Evolutionary conservation across 2,888 invertebrate genomes (phyloP), one percentile per base, ranked within the genome.

Genomic region (Leptinotarsa tumamoca): DNA sequence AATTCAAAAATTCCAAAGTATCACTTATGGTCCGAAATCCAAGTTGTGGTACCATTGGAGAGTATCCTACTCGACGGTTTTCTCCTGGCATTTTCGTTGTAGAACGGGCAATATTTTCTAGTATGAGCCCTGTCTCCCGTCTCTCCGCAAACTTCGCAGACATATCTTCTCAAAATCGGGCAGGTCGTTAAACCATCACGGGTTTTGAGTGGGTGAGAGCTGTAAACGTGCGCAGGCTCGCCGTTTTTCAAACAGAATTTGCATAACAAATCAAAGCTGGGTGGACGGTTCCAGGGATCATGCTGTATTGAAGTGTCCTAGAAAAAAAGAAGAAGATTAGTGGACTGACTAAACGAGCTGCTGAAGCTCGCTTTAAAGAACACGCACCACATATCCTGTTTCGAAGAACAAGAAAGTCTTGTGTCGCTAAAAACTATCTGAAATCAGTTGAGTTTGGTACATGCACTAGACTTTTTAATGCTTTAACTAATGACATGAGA

Each of bases 181-280:
- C 84, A 84, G 23, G 72, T 67, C 4, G 81, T 77, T 4, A 23
- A 75, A 14, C 82, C 83, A 33, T 75, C 67, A 1, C 50, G 3
- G 14, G 68, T 66, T 75, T 81, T 83, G 14, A 76, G 56, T 10
- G 33, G n/a, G 69, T 84, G 84, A 4, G 76, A 75, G 5, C 33
- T 58, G 67, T 79, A 82, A 2, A 83, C 78, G 3, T 68, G 33
- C 5, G 51, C 14, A 10, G 80, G 74, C 33, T 83, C 82, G 0
- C 82, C 80, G 73, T 83, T 84, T 72, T 83, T 84, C 3, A 68
- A 77, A 61, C 84, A 84, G 72, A 84, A 84, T 67, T 76, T 79
- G 73, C 84, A 84, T 43, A 33, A n/a, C 63, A 14, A 23, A 15
- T 58, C 43, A 43, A 43, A 43, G 43, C 13, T 10, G 43, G 43